Base-by-base conservation (phyloP, 2,888 invertebrate species). In the Caenorhabditis wallacei region DNA sequence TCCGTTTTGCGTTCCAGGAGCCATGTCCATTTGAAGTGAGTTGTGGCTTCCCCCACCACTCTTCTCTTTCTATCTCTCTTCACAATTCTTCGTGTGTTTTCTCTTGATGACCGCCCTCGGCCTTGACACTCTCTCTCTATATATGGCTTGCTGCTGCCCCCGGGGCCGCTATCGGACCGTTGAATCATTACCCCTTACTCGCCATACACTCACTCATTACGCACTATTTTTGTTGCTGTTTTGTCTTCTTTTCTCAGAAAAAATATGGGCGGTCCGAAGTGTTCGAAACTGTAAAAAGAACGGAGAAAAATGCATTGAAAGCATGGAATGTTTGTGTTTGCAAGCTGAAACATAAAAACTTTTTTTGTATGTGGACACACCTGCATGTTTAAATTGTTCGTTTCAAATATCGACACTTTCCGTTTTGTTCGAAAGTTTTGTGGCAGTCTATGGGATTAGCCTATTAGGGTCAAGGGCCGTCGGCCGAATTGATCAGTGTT, bases 111-210 rank as follows among this genome's bases (percentile, higher is more conserved):
- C 76, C 69, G 54, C 53, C 56, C 59, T 69, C 59, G 76, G 59
- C 76, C 76, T 76, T 76, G 76, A 76, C 76, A 76, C 76, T 69
- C 68, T 35, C 53, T 63, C 46, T 46, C 46, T 20, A 40, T 43
- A 37, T 43, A 64, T 64, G 53, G 66, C 66, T 66, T 66, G 53
- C 35, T 57, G 66, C 64, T 66, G 43, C 40, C 61, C 59, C 59
- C 10, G 7, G 35, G 37, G 56, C 56, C 46, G 64, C 59, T 76
- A 76, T 76, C 76, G 76, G 76, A 61, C 68, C 68, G 68, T 76
- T 68, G 76, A 76, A 76, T 76, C 76, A 76, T 61, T 24, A 61
- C 57, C 69, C 51, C 66, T 10, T 10, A 30, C 24, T 8, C 24
- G 24, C 18, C 46, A 26, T 1, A n/a, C n/a, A n/a, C n/a, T 30